Conservation (phyloP, 2,797 vertebrate genomes). For the Prunella strophiata region DNA sequence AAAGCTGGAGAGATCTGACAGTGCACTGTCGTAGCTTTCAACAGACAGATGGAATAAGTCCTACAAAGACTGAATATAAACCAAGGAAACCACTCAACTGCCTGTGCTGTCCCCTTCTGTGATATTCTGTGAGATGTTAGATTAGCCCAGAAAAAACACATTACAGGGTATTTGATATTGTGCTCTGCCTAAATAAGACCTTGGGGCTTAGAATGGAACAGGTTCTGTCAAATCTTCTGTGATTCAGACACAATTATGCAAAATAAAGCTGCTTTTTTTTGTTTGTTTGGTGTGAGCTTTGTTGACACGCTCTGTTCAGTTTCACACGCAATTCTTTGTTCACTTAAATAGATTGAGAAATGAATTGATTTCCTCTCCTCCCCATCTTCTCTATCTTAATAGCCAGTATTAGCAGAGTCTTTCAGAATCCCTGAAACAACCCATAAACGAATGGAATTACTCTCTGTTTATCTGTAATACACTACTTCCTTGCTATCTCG, state of each 20-base stretch:
- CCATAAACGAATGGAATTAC: not conserved
- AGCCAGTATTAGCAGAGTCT: not conserved
- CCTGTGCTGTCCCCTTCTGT: not conserved
- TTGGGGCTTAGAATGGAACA: not conserved
- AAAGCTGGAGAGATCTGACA: not conserved
- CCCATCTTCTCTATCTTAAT: not conserved
- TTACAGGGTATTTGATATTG: not conserved
- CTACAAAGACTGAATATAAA: not conserved
- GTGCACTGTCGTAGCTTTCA: not conserved
- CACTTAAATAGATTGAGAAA: not conserved
- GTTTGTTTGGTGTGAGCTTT: constrained; percentile 20
- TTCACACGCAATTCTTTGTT: not conserved
- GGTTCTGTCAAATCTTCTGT: constrained; percentile 12
- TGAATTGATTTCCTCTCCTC: constrained; percentile 25
- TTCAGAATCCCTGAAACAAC: constrained; percentile 9
- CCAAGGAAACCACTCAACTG: not conserved
- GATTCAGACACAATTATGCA: constrained; percentile 36
- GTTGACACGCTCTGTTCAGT: not conserved
- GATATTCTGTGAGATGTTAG: not conserved
- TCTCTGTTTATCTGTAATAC: not conserved
- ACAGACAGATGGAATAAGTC: not conserved
- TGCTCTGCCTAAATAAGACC: constrained; percentile 23
- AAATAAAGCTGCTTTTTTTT: constrained; percentile 24
- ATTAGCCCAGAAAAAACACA: constrained; percentile 1
- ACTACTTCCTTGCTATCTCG: not conserved